Percentiles rank a stretch among this genome's conserved stretches.
Evolutionary conservation across 2,113 vertebrate species (phyloP).

Genomic region (Ceyx cyanopectus): DNA sequence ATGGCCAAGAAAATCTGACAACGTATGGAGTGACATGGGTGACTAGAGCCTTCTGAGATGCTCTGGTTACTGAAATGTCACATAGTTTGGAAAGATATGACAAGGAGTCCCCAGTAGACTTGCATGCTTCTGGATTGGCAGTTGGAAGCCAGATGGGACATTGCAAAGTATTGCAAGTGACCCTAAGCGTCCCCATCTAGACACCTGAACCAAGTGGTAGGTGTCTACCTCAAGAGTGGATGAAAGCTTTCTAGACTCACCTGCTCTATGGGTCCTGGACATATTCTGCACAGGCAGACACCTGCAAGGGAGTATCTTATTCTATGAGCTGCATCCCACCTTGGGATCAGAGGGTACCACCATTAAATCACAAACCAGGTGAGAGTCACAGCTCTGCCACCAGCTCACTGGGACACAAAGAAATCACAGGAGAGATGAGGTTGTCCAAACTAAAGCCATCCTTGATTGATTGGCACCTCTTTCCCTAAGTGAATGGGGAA

Average conservation of each 20-base stretch:
- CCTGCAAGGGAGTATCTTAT: background rate
- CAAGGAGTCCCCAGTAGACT: background rate
- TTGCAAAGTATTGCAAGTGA: background rate
- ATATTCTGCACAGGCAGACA: background rate
- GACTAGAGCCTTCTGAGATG: background rate
- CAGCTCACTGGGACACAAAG: fast-evolving
- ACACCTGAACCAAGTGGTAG: background rate
- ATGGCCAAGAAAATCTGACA: background rate
- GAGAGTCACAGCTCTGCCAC: background rate
- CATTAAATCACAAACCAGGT: background rate
- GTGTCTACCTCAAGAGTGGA: background rate
- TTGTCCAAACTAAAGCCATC: background rate
- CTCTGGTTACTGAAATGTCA: background rate
- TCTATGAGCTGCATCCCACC: background rate
- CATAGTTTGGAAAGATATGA: background rate
- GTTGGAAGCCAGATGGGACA: background rate
- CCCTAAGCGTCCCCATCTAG: background rate
- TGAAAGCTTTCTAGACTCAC: background rate
- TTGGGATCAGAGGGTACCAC: background rate
- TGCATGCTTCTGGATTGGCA: background rate
- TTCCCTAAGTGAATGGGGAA: background rate
- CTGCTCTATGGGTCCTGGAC: background rate
- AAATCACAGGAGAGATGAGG: background rate
- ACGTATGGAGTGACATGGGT: fast-evolving
- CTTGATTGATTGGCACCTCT: background rate